These are phyloP conservation scores for Scomberomorus guttatus DNA, from an alignment of 2,797 vertebrate genomes.

Conservation along the genomic window DNA sequence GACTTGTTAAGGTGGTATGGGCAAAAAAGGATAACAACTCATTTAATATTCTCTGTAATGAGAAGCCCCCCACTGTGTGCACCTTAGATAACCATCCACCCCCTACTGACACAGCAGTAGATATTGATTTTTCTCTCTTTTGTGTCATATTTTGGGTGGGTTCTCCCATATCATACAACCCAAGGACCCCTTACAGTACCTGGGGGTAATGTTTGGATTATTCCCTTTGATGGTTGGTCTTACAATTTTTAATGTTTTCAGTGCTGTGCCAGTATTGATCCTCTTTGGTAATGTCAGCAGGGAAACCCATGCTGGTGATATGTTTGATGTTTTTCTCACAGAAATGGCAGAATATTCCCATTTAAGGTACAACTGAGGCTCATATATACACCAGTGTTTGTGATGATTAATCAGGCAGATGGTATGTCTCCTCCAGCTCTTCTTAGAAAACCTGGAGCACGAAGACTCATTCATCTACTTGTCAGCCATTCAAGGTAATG, in stretches of 20 bases:
- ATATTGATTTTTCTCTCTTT: constrained; percentile 55
- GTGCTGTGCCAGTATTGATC: constrained; percentile 18
- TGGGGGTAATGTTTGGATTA: constrained; percentile 41
- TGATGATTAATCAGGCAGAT: constrained; percentile 22
- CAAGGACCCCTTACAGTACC: not conserved
- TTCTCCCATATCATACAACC: not conserved
- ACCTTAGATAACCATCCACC: constrained; percentile 25
- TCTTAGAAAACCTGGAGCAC: constrained; percentile 94
- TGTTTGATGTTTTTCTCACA: constrained; percentile 11
- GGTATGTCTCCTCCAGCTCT: constrained; percentile 86
- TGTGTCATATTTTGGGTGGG: constrained; percentile 9
- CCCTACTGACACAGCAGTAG: constrained; percentile 18
- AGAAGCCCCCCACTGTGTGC: constrained; percentile 17
- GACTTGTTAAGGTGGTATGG: constrained; percentile 70
- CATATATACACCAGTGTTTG: not conserved
- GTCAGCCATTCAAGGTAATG: constrained; percentile 96
- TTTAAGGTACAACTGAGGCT: not conserved
- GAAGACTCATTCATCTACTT: constrained; percentile 96
- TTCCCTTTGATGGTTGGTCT: constrained; percentile 65
- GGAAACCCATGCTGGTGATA: not conserved
- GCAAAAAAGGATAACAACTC: constrained; percentile 26
- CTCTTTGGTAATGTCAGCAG: not conserved
- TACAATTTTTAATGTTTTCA: constrained; percentile 21
- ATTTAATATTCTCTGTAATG: constrained; percentile 75
- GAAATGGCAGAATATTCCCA: not conserved